These are phyloP conservation scores for Malaclemys terrapin DNA, from an alignment of 2,113 vertebrate genomes.

Conservation along the genomic window DNA sequence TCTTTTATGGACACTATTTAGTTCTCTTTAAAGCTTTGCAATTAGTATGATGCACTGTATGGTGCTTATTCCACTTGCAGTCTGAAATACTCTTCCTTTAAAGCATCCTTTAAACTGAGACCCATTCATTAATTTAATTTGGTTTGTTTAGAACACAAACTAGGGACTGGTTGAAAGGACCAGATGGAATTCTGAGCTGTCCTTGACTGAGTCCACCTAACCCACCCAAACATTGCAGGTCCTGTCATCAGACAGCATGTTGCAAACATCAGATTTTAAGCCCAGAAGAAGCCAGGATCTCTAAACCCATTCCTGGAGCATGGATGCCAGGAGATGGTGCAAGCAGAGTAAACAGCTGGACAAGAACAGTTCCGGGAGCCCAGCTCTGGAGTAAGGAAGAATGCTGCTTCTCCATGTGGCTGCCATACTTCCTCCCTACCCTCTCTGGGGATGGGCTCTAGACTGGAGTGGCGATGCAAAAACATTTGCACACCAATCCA, in stretches of 20 bases:
- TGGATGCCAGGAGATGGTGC: not conserved
- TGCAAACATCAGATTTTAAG: not conserved
- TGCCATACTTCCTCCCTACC: not conserved
- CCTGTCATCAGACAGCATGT: not conserved
- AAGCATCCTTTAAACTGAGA: not conserved
- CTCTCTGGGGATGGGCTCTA: not conserved
- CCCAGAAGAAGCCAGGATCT: not conserved
- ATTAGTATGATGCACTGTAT: not conserved
- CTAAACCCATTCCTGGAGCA: not conserved
- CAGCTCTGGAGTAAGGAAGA: not conserved
- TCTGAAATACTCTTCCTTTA: not conserved
- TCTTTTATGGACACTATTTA: not conserved
- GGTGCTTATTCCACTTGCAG: fast-evolving
- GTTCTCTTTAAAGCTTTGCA: not conserved
- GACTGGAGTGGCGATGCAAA: not conserved
- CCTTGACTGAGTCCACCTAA: not conserved
- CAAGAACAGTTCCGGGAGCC: not conserved
- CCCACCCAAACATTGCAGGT: not conserved
- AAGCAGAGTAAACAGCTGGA: not conserved
- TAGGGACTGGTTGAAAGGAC: not conserved
- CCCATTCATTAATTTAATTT: not conserved
- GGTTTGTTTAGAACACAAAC: fast-evolving
- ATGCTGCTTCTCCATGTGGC: fast-evolving
- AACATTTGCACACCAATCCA: fast-evolving
- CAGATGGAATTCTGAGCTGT: not conserved